Evolutionary conservation across 2,113 vertebrate genomes (phyloP).

Genomic region (Pyrgilauda ruficollis): DNA sequence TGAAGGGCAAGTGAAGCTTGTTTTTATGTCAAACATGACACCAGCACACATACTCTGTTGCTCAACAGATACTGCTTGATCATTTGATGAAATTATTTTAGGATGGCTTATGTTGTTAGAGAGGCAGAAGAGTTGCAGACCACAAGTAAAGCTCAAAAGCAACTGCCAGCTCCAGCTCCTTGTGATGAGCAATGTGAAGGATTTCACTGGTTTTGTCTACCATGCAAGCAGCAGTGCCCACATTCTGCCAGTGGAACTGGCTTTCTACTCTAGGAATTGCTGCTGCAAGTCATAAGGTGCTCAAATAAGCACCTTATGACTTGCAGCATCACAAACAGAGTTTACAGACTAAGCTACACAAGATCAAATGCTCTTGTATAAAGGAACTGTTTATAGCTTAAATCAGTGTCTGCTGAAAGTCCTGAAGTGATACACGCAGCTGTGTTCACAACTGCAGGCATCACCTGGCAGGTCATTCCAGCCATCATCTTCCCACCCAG

Average conservation of each 20-base stretch:
- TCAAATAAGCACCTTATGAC: neutral
- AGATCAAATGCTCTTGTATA: neutral
- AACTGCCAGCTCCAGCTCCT: neutral
- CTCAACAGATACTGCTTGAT: neutral
- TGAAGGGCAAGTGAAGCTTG: neutral
- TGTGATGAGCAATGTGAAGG: neutral
- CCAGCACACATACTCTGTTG: neutral
- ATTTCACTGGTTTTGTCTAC: neutral
- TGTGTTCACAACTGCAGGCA: neutral
- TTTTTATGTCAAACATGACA: neutral
- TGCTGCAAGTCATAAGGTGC: neutral
- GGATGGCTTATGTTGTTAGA: neutral
- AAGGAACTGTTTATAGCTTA: neutral
- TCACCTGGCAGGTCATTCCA: neutral
- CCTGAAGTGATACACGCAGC: neutral
- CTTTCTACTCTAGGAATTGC: neutral
- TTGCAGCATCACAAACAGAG: neutral
- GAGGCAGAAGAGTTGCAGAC: neutral
- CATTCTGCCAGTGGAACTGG: neutral
- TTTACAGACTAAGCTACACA: neutral
- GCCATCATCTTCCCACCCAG: neutral
- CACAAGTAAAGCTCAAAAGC: neutral
- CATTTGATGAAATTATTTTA: neutral
- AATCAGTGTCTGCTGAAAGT: neutral
- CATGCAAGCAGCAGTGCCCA: neutral